Percentiles rank a stretch among this genome's conserved stretches.
These are phyloP conservation scores for Lasioglossum figueresi DNA, from an alignment of 2,888 invertebrate genomes.

Conservation along the genomic window DNA sequence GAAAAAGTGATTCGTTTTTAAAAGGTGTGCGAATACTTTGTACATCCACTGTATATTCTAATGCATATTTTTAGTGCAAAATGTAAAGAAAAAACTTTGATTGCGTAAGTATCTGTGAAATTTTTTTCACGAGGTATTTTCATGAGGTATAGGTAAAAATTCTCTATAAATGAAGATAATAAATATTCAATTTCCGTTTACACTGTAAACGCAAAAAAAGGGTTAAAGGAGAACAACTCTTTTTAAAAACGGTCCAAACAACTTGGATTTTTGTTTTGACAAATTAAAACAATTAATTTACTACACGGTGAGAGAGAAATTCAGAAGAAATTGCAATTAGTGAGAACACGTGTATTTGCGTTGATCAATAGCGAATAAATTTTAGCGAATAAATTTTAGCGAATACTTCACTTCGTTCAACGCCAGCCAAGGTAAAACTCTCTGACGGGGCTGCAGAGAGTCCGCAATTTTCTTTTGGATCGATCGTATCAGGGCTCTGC, in stretches of 20 bases:
- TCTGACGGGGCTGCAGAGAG: slow-evolving; percentile 57
- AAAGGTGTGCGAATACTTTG: no score
- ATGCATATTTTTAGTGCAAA: no score
- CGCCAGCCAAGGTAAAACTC: slow-evolving; percentile 66
- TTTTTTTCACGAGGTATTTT: no score
- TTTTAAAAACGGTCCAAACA: background rate
- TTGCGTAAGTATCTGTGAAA: no score
- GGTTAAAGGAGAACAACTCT: background rate
- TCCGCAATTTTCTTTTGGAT: slow-evolving; percentile 62
- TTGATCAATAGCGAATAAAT: background rate
- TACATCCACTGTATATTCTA: no score
- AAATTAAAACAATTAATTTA: background rate
- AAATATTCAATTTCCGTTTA: no score
- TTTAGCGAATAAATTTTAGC: background rate
- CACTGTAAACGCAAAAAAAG: no score
- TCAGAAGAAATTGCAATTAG: background rate
- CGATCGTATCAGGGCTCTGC: slow-evolving; percentile 58
- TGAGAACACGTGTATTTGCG: no score
- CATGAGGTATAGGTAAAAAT: no score
- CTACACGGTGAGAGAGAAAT: background rate
- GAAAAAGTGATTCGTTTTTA: no score
- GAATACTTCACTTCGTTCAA: slow-evolving; percentile 64
- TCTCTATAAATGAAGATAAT: no score
- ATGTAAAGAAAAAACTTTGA: no score
- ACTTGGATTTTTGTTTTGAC: background rate